phyloP scores from a whole-genome alignment of 2,797 vertebrate genomes.

The Argyrosomus regius region DNA sequence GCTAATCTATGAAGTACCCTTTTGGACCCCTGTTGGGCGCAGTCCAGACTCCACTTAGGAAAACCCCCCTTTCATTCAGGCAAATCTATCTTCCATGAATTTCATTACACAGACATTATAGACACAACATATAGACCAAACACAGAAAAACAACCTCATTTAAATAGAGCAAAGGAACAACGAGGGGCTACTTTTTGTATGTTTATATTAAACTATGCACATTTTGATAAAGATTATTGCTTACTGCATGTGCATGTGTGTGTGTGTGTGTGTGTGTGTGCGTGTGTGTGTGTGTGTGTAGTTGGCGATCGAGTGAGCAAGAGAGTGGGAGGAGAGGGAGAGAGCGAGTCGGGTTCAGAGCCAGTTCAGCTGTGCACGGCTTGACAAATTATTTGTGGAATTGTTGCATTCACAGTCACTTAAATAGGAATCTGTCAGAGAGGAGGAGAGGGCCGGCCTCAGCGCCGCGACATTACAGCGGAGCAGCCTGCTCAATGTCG shows the following conservation, averaged over 20 bases:
- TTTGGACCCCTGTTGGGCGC: neutral
- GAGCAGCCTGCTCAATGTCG: slow-evolving; percentile 87
- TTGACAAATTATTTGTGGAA: slow-evolving; percentile 99
- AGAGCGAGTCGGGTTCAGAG: slow-evolving; percentile 92
- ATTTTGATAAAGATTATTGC: slow-evolving; percentile 15
- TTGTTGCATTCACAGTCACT: slow-evolving; percentile 99
- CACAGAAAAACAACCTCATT: neutral
- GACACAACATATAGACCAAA: neutral
- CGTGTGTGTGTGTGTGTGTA: slow-evolving; percentile 24
- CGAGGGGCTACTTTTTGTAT: neutral
- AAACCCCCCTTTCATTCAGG: neutral
- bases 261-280: slow-evolving; percentile 26
- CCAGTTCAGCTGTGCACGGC: slow-evolving; percentile 93
- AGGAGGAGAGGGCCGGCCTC: slow-evolving; percentile 83
- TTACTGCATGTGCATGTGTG: slow-evolving; percentile 10
- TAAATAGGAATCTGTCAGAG: slow-evolving; percentile 99
- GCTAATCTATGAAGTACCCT: neutral
- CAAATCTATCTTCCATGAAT: neutral
- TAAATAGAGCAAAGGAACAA: neutral
- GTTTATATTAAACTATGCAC: neutral
- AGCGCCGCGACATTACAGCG: slow-evolving; percentile 84
- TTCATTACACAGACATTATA: neutral
- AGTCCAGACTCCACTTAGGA: neutral
- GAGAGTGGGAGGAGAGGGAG: slow-evolving; percentile 81
- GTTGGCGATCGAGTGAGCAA: slow-evolving; percentile 35